These are phyloP conservation scores for Sarotherodon lohbergeri DNA, from an alignment of 2,113 vertebrate genomes.

Conservation along the genomic window DNA sequence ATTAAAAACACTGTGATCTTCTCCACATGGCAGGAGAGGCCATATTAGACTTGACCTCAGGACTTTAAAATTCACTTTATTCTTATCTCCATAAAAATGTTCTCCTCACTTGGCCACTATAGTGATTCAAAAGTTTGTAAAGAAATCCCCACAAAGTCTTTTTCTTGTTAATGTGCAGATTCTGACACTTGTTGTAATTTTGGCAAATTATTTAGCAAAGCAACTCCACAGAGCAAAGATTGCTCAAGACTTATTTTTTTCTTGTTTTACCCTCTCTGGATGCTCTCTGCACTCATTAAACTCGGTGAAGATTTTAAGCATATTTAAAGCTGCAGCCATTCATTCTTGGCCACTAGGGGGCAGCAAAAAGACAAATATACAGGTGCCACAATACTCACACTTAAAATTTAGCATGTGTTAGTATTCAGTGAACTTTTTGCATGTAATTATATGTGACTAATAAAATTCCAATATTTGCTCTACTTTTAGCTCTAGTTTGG, in stretches of 20 bases:
- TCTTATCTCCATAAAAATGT: not conserved
- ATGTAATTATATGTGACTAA: not conserved
- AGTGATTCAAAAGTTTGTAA: not conserved
- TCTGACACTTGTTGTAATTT: not conserved
- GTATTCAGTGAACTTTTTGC: not conserved
- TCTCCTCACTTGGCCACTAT: not conserved
- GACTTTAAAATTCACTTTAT: not conserved
- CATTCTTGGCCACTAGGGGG: not conserved
- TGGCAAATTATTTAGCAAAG: not conserved
- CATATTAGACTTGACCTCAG: not conserved
- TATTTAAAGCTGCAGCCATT: not conserved
- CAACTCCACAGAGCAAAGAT: not conserved
- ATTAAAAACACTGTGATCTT: constrained; percentile 2
- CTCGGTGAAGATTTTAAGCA: too few species aligned
- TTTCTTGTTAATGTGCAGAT: not conserved
- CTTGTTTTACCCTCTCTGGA: not conserved
- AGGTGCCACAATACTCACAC: not conserved
- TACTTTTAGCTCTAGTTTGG: not conserved
- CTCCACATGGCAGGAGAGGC: not conserved
- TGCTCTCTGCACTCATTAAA: not conserved
- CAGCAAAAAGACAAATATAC: not conserved
- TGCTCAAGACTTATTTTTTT: not conserved
- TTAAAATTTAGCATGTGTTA: not conserved
- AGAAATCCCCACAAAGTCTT: not conserved
- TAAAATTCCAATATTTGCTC: not conserved